Evolutionary conservation across 2,888 invertebrate genomes (phyloP).

Genomic region (Spodoptera littoralis): DNA sequence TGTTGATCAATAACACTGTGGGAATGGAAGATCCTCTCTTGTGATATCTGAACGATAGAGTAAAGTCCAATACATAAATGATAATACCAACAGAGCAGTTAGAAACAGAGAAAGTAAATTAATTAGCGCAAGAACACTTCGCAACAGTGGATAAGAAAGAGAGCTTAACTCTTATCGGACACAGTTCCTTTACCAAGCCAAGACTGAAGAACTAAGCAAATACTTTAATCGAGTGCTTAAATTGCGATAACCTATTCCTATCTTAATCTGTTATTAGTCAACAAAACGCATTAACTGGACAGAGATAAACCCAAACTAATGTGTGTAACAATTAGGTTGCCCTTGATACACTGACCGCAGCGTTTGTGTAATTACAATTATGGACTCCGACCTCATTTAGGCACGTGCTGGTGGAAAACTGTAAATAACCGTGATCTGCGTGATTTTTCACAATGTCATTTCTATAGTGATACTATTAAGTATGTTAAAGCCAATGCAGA

Average conservation of each 20-base stretch:
- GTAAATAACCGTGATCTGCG: no score
- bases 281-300: constrained; percentile 19
- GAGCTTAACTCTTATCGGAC: constrained; percentile 15
- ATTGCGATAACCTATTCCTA: constrained; percentile 15
- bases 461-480: no score
- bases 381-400: constrained; percentile 37
- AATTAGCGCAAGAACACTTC: constrained; percentile 1
- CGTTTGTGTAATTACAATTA: constrained; percentile 37
- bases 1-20: constrained; percentile 47
- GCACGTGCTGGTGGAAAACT: constrained; percentile 10
- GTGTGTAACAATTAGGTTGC: constrained; percentile 30
- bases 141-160: constrained; percentile 16
- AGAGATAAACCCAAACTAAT: constrained; percentile 32
- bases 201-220: constrained; percentile 3
- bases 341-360: constrained; percentile 42
- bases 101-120: background rate
- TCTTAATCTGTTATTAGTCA: constrained; percentile 26
- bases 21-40: constrained; percentile 19
- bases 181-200: constrained; percentile 11
- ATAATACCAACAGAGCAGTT: background rate
- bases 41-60: background rate
- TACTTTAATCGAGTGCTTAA: constrained; percentile 21
- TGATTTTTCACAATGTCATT: no score
- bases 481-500: no score
- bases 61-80: background rate